Base-by-base conservation (phyloP, 2,113 vertebrate species). In the Salvelinus alpinus region DNA sequence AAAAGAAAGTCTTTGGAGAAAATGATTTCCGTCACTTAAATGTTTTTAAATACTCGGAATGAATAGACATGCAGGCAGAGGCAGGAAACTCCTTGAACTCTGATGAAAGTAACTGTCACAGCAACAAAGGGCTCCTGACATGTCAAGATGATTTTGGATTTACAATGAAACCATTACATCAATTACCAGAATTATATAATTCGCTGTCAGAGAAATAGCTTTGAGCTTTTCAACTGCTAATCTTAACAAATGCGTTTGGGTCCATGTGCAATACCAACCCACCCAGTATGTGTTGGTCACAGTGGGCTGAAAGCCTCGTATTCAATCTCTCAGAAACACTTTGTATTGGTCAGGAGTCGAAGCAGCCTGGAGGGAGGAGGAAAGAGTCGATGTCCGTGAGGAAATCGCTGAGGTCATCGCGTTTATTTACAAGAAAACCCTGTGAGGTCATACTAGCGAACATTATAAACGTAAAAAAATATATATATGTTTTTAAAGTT, bases 81-180 rank as follows among this genome's bases (percentile, higher is more conserved):
- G 16, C 25, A 34, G 25, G 29, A 67, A 34, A 34, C 25, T 31
- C 4, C 13, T 20, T 67, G 29, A 54, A 54, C 48, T 16, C 4
- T 4, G 29, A 34, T 16, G 25, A 31, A 27, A 16, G 65, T 12
- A 31, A 14, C 24, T 6, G 5, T 8, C n/a, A 47, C 12, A 18
- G 47, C 24, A 16, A 70, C 69, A 54, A 48, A 70, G 51, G 12
- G 47, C 69, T 24, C 69, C n/a, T 48, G 69, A 25, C 69, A 70
- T 54, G 22, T 48, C 24, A 70, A 70, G 24, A 20, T 62, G 7
- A 62, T 22, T 62, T 62, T 1, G 6, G 65, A 20, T 68, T 68
- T 68, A 18, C 18, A n/a, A 38, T 18, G 18, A 54, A 16, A 25
- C 25, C 48, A 54, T 9, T 66, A 29, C 27, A 3, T 67, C 1